Percentiles rank a stretch among this genome's conserved stretches.
Evolutionary conservation across 1,140 invertebrate species (phyloP).

Genomic region (Drosophila pandora): DNA sequence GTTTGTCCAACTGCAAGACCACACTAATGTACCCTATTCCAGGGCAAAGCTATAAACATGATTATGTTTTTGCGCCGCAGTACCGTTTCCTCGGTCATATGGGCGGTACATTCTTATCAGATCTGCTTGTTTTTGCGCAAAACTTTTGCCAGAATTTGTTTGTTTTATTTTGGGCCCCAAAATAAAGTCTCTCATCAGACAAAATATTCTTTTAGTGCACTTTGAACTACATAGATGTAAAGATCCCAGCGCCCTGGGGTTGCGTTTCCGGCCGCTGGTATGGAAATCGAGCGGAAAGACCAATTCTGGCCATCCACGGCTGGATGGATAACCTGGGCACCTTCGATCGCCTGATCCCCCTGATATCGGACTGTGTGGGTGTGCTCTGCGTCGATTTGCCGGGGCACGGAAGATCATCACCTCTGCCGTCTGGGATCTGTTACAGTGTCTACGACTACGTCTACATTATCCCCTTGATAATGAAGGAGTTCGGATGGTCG

Average conservation of each 20-base stretch:
- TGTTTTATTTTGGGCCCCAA: not conserved
- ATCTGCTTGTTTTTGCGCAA: not conserved
- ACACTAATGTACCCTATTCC: no score
- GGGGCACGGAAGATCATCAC: constrained; percentile 89
- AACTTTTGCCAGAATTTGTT: not conserved
- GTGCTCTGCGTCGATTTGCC: constrained; percentile 89
- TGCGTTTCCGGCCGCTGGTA: constrained; percentile 88
- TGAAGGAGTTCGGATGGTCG: constrained; percentile 87
- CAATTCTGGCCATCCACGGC: constrained; percentile 89
- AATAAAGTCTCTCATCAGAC: not conserved
- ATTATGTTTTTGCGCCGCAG: not conserved
- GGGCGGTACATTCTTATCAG: not conserved
- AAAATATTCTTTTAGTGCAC: not conserved
- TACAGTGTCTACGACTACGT: constrained; percentile 86
- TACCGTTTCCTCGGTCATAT: not conserved
- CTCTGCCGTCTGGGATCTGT: constrained; percentile 85
- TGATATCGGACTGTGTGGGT: constrained; percentile 85
- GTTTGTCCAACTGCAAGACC: not conserved
- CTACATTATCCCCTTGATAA: constrained; percentile 85
- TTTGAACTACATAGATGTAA: constrained; percentile 85
- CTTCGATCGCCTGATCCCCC: constrained; percentile 88
- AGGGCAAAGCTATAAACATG: no score
- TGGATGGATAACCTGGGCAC: constrained; percentile 90
- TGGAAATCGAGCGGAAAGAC: constrained; percentile 86
- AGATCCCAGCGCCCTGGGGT: constrained; percentile 87